Conservation (phyloP, 2,113 vertebrate genomes). For the Lepus europaeus region DNA sequence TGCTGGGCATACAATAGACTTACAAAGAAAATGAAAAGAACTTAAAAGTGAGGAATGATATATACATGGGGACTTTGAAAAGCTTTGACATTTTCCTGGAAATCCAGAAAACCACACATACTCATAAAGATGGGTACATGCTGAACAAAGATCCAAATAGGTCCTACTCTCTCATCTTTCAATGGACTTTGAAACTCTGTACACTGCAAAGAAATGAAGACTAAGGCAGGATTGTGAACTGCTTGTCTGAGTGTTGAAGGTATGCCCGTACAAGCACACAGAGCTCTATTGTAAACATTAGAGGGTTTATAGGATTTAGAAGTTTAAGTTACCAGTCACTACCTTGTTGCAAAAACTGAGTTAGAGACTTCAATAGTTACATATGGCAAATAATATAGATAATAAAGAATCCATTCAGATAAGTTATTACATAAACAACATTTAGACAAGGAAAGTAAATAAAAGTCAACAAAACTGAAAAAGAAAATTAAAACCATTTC, state of each 20-base stretch:
- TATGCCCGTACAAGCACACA: neutral
- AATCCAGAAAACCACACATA: neutral
- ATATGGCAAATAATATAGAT: neutral
- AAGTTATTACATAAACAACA: neutral
- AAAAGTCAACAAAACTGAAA: neutral
- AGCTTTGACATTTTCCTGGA: neutral
- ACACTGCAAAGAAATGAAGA: neutral
- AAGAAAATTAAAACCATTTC: conserved; percentile 8
- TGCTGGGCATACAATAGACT: neutral
- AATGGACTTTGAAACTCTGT: neutral
- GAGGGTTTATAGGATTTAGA: neutral
- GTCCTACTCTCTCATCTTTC: neutral
- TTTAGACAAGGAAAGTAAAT: neutral
- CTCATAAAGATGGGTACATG: neutral
- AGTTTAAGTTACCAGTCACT: neutral
- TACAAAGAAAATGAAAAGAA: neutral
- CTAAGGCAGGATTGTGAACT: neutral
- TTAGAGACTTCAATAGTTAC: neutral
- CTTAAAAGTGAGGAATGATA: neutral
- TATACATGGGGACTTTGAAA: neutral
- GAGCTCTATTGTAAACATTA: neutral
- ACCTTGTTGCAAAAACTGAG: neutral
- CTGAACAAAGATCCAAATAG: neutral
- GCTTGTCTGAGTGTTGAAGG: neutral
- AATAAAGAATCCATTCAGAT: neutral